Percentiles rank a stretch among this genome's conserved stretches.
Conservation (phyloP, 1,140 invertebrate genomes). For the Drosophila pachea region DNA sequence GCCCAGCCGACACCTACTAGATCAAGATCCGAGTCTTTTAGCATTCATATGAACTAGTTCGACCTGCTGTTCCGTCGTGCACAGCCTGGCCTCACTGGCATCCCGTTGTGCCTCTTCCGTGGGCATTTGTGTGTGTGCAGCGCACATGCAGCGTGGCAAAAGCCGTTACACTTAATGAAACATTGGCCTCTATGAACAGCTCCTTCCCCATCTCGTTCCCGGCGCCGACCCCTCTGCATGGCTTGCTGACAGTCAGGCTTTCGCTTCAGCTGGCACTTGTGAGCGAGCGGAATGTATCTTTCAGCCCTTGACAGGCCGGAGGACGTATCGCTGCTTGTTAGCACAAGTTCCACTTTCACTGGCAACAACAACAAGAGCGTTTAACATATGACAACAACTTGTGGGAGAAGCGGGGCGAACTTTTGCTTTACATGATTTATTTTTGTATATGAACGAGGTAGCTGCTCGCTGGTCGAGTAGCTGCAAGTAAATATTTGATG, state of each 20-base stretch:
- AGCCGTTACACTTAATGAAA: constrained; percentile 59
- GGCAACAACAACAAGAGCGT: constrained; percentile 25
- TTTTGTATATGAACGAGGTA: constrained; percentile 1
- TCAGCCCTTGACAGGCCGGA: constrained; percentile 41
- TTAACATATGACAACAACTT: constrained; percentile 11
- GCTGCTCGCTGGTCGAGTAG: neutral
- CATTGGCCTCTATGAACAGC: constrained; percentile 61
- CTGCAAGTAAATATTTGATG: constrained; percentile 7
- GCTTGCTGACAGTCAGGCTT: constrained; percentile 34
- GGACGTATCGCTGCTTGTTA: constrained; percentile 45
- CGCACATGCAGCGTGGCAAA: constrained; percentile 36
- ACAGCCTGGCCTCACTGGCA: constrained; percentile 18
- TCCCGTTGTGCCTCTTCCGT: constrained; percentile 11
- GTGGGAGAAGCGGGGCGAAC: constrained; percentile 6
- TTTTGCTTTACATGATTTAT: constrained; percentile 17
- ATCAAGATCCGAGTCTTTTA: neutral
- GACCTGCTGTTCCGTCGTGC: constrained; percentile 1
- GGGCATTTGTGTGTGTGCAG: constrained; percentile 37
- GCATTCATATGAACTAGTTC: constrained; percentile 16
- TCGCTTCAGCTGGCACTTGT: constrained; percentile 48
- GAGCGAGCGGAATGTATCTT: constrained; percentile 45
- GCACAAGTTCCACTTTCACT: constrained; percentile 72
- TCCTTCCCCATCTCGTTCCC: neutral
- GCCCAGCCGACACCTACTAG: too few species aligned
- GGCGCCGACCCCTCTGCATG: neutral